Evolutionary conservation across 2,797 vertebrate species (phyloP).

Genomic region (Scarus forsteni): DNA sequence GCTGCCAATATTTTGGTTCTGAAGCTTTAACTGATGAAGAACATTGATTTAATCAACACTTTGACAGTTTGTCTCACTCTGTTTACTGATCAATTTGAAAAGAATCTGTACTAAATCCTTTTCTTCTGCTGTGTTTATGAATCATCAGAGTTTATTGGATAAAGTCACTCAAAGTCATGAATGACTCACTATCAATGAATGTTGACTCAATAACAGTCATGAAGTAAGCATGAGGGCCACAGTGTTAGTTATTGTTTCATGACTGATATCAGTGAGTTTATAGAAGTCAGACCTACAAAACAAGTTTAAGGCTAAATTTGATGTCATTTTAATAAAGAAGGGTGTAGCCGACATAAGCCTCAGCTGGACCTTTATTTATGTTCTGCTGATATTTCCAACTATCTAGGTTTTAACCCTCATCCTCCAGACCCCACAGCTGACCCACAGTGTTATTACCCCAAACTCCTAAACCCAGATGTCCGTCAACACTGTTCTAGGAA

Average conservation of each 20-base stretch:
- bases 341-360: background rate
- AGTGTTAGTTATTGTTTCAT: slow-evolving; percentile 19
- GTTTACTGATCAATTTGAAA: slow-evolving; percentile 9
- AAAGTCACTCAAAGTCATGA: slow-evolving; percentile 32
- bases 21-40: background rate
- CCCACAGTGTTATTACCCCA: slow-evolving; percentile 54
- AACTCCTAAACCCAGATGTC: slow-evolving; percentile 52
- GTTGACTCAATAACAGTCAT: slow-evolving; percentile 20
- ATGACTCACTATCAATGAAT: slow-evolving; percentile 44
- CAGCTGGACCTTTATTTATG: slow-evolving; percentile 20
- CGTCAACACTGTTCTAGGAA: slow-evolving; percentile 68
- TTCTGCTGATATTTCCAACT: slow-evolving; percentile 22
- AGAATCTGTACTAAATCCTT: slow-evolving; percentile 7
- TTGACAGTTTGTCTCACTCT: slow-evolving; percentile 4
- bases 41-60: background rate
- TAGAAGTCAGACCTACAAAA: background rate
- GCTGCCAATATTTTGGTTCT: background rate
- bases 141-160: slow-evolving; percentile 35
- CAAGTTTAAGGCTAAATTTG: background rate
- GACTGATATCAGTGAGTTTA: background rate
- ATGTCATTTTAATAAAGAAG: background rate
- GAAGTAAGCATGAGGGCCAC: background rate
- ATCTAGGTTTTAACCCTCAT: slow-evolving; percentile 35
- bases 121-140: slow-evolving; percentile 13
- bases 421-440: slow-evolving; percentile 43